These are phyloP conservation scores for Phaenicophaeus curvirostris DNA, from an alignment of 2,797 vertebrate genomes.

Conservation along the genomic window DNA sequence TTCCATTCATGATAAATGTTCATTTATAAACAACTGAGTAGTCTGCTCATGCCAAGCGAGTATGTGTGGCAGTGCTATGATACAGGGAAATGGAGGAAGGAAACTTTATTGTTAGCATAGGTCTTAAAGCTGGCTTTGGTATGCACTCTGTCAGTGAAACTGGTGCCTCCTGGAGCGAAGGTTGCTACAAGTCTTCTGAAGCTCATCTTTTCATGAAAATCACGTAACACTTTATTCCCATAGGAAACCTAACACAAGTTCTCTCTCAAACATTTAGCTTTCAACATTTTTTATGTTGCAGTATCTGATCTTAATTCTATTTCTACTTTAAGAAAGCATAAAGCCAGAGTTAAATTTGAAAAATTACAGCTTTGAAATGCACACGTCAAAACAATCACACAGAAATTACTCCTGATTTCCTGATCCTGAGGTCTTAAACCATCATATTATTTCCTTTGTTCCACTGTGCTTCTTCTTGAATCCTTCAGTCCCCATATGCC, in stretches of 20 bases:
- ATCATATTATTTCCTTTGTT: neutral
- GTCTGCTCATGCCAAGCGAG: neutral
- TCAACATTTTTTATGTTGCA: neutral
- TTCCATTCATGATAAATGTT: neutral
- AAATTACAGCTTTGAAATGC: neutral
- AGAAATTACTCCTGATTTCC: neutral
- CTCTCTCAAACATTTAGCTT: neutral
- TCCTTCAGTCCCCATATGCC: neutral
- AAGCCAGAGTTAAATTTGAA: neutral
- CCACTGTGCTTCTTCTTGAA: neutral
- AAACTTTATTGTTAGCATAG: neutral
- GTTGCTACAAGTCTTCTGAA: neutral
- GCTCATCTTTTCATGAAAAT: neutral
- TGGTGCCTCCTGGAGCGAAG: neutral
- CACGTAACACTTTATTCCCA: neutral
- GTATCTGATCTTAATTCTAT: neutral
- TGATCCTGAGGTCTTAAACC: neutral
- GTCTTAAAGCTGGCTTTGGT: neutral
- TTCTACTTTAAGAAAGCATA: neutral
- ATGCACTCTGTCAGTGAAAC: rapidly evolving
- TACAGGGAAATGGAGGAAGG: neutral
- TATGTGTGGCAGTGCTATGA: neutral
- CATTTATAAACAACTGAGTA: neutral
- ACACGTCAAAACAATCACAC: neutral
- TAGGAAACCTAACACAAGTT: neutral